Evolutionary conservation across 2,888 invertebrate genomes (phyloP), one percentile per base, ranked within the genome.

Genomic region (Pardosa pseudoannulata): DNA sequence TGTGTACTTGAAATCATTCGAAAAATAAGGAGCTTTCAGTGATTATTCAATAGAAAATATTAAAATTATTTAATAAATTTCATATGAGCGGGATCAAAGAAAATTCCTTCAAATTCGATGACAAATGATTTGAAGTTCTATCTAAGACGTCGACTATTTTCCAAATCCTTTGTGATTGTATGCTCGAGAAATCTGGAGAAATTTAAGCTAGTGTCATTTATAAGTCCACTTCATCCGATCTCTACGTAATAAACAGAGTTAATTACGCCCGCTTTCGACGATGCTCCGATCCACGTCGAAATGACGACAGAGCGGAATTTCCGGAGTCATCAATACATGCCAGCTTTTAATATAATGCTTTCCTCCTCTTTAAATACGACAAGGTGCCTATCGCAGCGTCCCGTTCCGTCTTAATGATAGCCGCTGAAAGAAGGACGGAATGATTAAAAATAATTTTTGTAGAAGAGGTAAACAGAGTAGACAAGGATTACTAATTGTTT

Each of bases 331-430:
- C 79, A 41, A 71, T 76, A 72, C 46, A 79, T 79, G 79, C 64
- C 71, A 71, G 46, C 62, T 79, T 79, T 79, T 79, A 79, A 79
- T 79, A 72, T 64, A 71, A 9, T 46, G 65, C 62, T 31, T 27
- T 56, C 56, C 23, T 50, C 56, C 3, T 36, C 36, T 11, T 36
- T 36, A 5, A 7, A 5, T 36, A 5, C 36, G 36, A 5, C 5
- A 11, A 36, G 5, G 6, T 36, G 36, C 36, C 36, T 36, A 46
- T 46, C 46, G 46, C 46, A 46, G n/a, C 46, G 46, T 46, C 9
- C 6, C 36, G 6, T 36, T 36, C 36, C 9, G 36, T 36, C 46
- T 46, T 46, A 46, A 46, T 46, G 46, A 46, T 16, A 2, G 16
- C 7, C 46, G 13, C 46, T 6, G 46, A 46, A 46, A 36, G 36